These are phyloP conservation scores for Pempheris klunzingeri DNA, from an alignment of 2,797 vertebrate species.

Conservation along the genomic window DNA sequence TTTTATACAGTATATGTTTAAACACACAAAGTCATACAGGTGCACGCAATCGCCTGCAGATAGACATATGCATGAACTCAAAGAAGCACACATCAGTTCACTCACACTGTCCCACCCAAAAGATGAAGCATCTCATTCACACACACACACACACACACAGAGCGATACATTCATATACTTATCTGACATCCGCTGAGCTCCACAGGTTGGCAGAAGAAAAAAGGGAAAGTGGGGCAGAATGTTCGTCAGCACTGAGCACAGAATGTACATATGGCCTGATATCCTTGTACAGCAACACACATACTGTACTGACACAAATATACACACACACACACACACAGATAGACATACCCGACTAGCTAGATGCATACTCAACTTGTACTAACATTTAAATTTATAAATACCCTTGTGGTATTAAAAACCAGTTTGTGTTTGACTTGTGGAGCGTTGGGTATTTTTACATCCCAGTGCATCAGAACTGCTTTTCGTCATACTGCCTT, in stretches of 20 bases:
- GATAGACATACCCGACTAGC: constrained; percentile 28
- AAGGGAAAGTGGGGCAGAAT: constrained; percentile 66
- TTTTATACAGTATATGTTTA: neutral
- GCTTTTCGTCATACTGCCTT: constrained; percentile 26
- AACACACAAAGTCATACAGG: neutral
- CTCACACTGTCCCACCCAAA: neutral
- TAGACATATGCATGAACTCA: neutral
- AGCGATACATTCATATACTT: constrained; percentile 2
- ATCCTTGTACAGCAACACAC: neutral
- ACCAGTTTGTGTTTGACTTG: constrained; percentile 44
- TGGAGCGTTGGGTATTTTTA: constrained; percentile 32
- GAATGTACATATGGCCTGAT: constrained; percentile 40
- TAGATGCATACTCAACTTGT: constrained; percentile 58
- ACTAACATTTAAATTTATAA: constrained; percentile 62
- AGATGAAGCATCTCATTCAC: neutral
- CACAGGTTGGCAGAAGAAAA: constrained; percentile 48
- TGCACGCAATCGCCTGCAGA: neutral
- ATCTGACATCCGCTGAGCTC: constrained; percentile 13
- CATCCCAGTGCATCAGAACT: constrained; percentile 34
- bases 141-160: neutral
- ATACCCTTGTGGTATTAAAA: constrained; percentile 60
- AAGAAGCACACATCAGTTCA: neutral
- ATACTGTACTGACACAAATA: constrained; percentile 14
- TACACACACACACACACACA: constrained; percentile 19
- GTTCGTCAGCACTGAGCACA: constrained; percentile 52